phyloP scores from a whole-genome alignment of 2,113 vertebrate species.

The Ailuropoda melanoleuca region DNA sequence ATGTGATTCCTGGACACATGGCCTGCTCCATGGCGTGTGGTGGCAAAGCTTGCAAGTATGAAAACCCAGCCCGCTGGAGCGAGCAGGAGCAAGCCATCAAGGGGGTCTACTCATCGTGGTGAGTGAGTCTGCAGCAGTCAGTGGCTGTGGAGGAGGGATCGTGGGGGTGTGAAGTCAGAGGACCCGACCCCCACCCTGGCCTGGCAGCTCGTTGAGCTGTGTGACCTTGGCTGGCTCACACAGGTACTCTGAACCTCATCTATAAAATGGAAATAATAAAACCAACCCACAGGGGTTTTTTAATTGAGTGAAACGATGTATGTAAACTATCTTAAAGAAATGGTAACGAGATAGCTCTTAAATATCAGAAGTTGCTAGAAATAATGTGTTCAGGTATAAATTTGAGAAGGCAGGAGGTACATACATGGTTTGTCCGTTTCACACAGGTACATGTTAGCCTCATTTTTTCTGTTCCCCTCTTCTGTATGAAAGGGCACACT shows the following conservation, averaged over 20 bases:
- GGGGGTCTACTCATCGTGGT: slow-evolving; percentile 98
- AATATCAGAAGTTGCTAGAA: slow-evolving; percentile 31
- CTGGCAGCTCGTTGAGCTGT: not conserved
- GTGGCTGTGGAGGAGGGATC: not conserved
- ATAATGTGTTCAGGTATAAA: not conserved
- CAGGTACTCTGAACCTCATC: not conserved
- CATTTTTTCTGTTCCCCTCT: not conserved
- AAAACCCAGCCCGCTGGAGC: slow-evolving; percentile 95
- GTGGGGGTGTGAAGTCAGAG: not conserved
- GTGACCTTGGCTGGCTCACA: not conserved
- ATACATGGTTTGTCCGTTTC: not conserved
- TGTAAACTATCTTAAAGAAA: not conserved
- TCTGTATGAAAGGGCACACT: not conserved
- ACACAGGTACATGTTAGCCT: not conserved
- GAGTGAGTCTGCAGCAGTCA: slow-evolving; percentile 4
- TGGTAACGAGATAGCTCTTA: not conserved
- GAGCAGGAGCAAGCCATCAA: slow-evolving; percentile 93
- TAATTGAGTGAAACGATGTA: not conserved
- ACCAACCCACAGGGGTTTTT: not conserved
- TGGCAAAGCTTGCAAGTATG: slow-evolving; percentile 96
- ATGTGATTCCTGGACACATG: slow-evolving; percentile 95
- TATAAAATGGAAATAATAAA: slow-evolving; percentile 2
- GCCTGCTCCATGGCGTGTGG: slow-evolving; percentile 98
- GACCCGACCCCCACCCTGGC: too few species aligned
- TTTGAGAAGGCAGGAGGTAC: not conserved